Base-by-base conservation (phyloP, 2,113 vertebrate genomes). In the Montifringilla adamsi region DNA sequence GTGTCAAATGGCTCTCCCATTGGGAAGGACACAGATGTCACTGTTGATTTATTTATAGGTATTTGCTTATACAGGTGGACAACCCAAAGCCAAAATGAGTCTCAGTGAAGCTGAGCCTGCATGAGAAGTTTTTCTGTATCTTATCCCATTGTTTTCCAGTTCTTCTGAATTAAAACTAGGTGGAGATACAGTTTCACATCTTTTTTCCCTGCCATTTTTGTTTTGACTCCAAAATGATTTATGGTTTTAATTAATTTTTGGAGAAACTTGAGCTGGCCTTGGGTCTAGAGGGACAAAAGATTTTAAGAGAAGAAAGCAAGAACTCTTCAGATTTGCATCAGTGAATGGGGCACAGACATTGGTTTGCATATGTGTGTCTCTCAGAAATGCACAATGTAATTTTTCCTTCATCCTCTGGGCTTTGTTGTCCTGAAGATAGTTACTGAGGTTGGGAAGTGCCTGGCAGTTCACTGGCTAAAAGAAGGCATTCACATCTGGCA, bases 391-490 rank as follows among this genome's bases (percentile, higher is more conserved):
- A 66, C 35, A 79, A 3, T 86, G 44, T 74, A 11, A 30, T 89
- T 94, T 89, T 84, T 47, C 53, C 90, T 69, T 74, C 62, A 16
- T 86, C 55, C 89, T 92, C 66, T 93, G 89, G 74, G 66, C 81
- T 94, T 80, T 89, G 89, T 93, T 60, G 67, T 76, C 56, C 64
- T 89, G 69, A 93, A 89, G 76, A 41, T 27, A 43, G 39, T 87
- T 76, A 17, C 59, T 64, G 70, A 60, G 56, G 59, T 21, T 76
- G 87, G 69, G 83, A 90, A 49, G 58, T 66, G 87, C 79, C 56
- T 95, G 82, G 87, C 94, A 94, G 69, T 43, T 63, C 72, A n/a
- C 31, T 83, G 80, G 35, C 83, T 95, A 12, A 78, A 87, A 73
- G 35, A 53, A 59, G 72, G 62, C 89, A 47, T 73, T 64, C 53